Conservation (phyloP, 2,797 vertebrate genomes). For the Salmo trutta region DNA sequence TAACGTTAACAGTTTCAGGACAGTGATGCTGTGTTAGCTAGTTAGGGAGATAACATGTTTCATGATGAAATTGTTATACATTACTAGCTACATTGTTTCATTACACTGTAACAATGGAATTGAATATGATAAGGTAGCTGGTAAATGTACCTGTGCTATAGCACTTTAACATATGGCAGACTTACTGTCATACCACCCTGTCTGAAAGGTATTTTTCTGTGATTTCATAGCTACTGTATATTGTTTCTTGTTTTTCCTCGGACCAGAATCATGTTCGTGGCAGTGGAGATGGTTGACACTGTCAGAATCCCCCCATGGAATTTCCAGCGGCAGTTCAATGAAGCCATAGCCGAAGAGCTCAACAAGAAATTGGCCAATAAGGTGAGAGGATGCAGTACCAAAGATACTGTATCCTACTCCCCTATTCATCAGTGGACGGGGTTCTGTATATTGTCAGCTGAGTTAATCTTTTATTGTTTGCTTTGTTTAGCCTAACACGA, state of each 20-base stretch:
- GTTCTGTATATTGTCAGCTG: constrained; percentile 61
- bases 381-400: constrained; percentile 61
- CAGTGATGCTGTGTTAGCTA: too few relatives aligned
- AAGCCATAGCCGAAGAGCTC: constrained; percentile 90
- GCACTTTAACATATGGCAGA: background rate
- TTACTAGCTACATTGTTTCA: too few relatives aligned
- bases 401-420: too few relatives aligned
- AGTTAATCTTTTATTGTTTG: constrained; percentile 45
- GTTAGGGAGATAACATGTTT: too few relatives aligned
- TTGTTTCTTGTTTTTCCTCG: background rate
- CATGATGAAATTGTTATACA: too few relatives aligned
- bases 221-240: background rate
- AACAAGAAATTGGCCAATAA: constrained; percentile 99
- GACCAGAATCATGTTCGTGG: constrained; percentile 84
- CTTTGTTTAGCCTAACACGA: background rate
- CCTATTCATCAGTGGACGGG: too few relatives aligned
- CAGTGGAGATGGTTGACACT: constrained; percentile 97
- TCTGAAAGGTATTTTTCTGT: background rate
- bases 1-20: background rate
- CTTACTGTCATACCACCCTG: background rate
- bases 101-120: background rate
- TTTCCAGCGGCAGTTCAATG: constrained; percentile 90
- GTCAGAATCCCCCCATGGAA: constrained; percentile 94
- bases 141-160: background rate
- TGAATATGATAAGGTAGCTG: background rate